These are phyloP conservation scores for Paracyprichromis sp. DNA, from an alignment of 2,113 vertebrate species.

Conservation along the genomic window DNA sequence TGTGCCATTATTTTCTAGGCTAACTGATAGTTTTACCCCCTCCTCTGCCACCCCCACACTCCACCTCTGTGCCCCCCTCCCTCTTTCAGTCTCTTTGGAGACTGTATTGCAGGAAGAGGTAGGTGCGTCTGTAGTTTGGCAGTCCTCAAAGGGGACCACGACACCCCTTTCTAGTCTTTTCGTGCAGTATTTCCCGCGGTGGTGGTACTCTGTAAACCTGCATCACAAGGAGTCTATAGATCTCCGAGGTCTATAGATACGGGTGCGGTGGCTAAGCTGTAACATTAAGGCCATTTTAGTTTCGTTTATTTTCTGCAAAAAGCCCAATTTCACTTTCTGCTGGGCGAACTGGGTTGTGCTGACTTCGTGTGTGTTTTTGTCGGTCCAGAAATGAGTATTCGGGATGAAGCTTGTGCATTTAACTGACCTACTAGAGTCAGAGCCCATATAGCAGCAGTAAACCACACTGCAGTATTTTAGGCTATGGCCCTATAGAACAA, in stretches of 20 bases:
- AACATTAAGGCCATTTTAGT: background rate
- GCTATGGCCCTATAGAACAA: slow-evolving; percentile 53
- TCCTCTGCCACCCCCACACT: background rate
- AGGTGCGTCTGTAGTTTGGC: slow-evolving; percentile 59
- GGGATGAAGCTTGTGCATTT: slow-evolving; percentile 18
- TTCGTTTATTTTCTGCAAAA: background rate
- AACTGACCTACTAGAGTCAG: slow-evolving; percentile 44
- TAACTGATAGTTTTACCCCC: slow-evolving; percentile 33
- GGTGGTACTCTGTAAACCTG: background rate
- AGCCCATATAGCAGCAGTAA: slow-evolving; percentile 55
- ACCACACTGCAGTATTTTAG: slow-evolving; percentile 74
- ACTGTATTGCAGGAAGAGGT: slow-evolving; percentile 53
- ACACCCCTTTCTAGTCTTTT: slow-evolving; percentile 13
- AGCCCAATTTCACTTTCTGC: background rate
- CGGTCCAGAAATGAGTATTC: background rate
- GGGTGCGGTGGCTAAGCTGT: slow-evolving; percentile 44
- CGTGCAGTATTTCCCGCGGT: background rate
- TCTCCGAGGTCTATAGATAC: background rate
- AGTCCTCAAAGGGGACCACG: slow-evolving; percentile 37
- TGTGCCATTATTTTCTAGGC: slow-evolving; percentile 29
- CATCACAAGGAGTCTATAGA: background rate
- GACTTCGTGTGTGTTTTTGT: background rate
- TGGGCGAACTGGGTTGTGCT: background rate
- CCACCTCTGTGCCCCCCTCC: background rate
- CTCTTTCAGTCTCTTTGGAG: slow-evolving; percentile 32